phyloP scores from a whole-genome alignment of 2,888 invertebrate genomes.

The Shargacucullia verbasci region DNA sequence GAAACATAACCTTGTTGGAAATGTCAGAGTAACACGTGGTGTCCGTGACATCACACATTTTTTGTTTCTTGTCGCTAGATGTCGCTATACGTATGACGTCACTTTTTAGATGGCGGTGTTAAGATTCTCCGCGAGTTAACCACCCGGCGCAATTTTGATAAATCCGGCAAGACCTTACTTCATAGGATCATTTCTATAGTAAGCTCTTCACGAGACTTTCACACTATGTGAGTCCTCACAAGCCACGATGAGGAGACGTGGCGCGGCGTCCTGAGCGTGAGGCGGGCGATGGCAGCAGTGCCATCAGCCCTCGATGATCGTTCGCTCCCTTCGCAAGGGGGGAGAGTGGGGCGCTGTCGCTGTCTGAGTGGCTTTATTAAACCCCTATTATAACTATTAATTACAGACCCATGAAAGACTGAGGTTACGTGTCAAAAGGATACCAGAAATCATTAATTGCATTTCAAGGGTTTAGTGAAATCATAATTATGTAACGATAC shows the following conservation, averaged over 20 bases:
- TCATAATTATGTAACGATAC: too few relatives aligned
- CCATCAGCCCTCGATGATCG: constrained; percentile 67
- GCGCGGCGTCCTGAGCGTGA: constrained; percentile 62
- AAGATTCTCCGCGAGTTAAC: constrained; percentile 22
- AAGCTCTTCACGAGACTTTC: constrained; percentile 65
- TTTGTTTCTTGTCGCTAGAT: constrained; percentile 25
- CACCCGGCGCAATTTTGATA: constrained; percentile 11
- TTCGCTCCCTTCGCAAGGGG: constrained; percentile 41
- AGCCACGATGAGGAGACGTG: constrained; percentile 66
- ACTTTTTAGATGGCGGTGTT: constrained; percentile 22
- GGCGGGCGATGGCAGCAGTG: constrained; percentile 50
- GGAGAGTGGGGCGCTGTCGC: constrained; percentile 48
- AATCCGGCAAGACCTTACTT: constrained; percentile 57
- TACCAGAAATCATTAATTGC: too few relatives aligned
- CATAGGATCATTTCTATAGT: constrained; percentile 67
- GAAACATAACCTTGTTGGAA: constrained; percentile 1
- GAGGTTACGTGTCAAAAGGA: too few relatives aligned
- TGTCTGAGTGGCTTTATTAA: constrained; percentile 35
- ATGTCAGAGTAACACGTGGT: constrained; percentile 1
- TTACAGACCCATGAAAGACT: too few relatives aligned
- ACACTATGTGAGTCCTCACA: constrained; percentile 57
- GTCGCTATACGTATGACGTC: constrained; percentile 26
- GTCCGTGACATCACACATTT: too few relatives aligned
- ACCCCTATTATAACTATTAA: too few relatives aligned
- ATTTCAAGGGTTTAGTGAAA: too few relatives aligned